These are phyloP conservation scores for Neodon shergylaensis DNA, from an alignment of 2,113 vertebrate species.

Conservation along the genomic window DNA sequence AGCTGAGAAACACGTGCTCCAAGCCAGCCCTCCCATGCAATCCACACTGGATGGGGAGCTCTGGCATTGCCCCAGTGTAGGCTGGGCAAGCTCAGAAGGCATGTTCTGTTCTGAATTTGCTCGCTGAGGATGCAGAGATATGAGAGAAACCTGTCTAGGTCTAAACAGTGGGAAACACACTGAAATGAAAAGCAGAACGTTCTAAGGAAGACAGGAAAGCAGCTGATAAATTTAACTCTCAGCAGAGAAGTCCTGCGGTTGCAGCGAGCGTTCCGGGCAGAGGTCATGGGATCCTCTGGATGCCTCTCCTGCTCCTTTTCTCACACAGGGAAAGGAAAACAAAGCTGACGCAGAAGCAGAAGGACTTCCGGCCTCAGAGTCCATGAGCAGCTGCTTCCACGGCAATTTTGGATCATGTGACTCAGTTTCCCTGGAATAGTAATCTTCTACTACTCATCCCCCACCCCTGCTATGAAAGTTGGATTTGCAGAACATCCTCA, in stretches of 20 bases:
- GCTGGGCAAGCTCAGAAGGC: background rate
- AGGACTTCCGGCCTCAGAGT: background rate
- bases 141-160: background rate
- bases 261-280: background rate
- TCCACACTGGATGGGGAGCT: background rate
- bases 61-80: background rate
- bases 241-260: background rate
- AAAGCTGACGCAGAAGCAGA: background rate
- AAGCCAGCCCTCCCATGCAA: background rate
- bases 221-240: background rate
- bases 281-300: background rate
- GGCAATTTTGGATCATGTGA: background rate
- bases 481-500: background rate
- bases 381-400: background rate
- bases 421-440: background rate
- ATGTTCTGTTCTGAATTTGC: background rate
- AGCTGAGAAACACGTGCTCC: background rate
- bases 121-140: background rate
- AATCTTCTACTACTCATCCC: background rate
- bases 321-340: background rate
- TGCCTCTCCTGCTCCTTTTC: too few relatives aligned
- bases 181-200: slow-evolving; percentile 19
- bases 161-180: slow-evolving; percentile 45
- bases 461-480: background rate
- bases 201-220: slow-evolving; percentile 39